Evolutionary conservation across 2,888 invertebrate species (phyloP).

Genomic region (Sinopyrophorus schimmeli): DNA sequence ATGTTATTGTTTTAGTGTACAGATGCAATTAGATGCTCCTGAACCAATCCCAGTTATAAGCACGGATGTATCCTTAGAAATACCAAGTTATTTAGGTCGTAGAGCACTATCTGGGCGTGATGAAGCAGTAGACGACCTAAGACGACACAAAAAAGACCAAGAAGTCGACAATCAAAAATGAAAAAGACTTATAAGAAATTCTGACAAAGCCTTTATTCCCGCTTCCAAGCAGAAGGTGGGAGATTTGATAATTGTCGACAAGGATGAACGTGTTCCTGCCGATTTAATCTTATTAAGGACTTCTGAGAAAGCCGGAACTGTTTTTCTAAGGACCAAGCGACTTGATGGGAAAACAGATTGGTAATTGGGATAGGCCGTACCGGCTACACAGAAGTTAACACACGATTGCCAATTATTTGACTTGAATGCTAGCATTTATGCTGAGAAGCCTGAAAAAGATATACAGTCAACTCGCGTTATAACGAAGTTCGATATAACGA

Average conservation of each 20-base stretch:
- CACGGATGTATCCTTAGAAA: too few relatives aligned
- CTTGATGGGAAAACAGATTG: constrained; percentile 93
- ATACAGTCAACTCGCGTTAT: too few relatives aligned
- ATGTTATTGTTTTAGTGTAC: too few relatives aligned
- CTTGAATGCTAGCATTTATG: constrained; percentile 87
- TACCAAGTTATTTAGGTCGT: too few relatives aligned
- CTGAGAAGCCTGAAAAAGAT: constrained; percentile 97
- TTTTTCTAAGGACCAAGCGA: constrained; percentile 98
- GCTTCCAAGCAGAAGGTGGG: constrained; percentile 83
- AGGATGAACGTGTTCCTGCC: constrained; percentile 96
- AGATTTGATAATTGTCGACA: constrained; percentile 84
- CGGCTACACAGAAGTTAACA: constrained; percentile 86
- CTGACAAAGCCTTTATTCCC: constrained; percentile 66
- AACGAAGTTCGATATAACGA: too few relatives aligned
- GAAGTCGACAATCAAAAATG: constrained; percentile 96
- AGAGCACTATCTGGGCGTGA: too few relatives aligned
- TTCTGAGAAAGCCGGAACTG: constrained; percentile 90
- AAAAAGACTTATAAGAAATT: constrained; percentile 70
- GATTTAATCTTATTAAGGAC: constrained; percentile 93
- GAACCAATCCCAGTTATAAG: too few relatives aligned
- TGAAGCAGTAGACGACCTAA: constrained; percentile 95
- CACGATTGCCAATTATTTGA: constrained; percentile 79
- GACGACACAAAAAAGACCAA: constrained; percentile 89
- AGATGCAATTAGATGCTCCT: too few relatives aligned
- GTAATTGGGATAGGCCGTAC: constrained; percentile 86